Base-by-base conservation (phyloP, 2,797 vertebrate species). In the Limosa lapponica region DNA sequence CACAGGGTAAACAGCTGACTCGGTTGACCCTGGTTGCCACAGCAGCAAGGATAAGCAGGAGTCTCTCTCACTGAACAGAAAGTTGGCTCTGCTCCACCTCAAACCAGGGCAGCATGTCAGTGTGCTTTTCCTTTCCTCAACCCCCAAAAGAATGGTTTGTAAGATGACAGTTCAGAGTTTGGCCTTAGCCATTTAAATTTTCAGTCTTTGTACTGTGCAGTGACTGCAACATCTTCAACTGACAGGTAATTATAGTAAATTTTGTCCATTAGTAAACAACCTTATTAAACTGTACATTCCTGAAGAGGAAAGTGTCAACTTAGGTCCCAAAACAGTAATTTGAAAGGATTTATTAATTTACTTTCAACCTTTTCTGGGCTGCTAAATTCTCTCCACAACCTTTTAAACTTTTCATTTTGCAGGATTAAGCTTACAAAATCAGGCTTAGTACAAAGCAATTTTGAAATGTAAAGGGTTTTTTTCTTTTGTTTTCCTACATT, bases 101-200 rank as follows among this genome's bases (percentile, higher is more conserved):
- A 51, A 28, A 27, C 49, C 28, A 51, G 15, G 49, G 10, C 49
- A 51, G 49, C 27, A 11, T 8, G 24, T 19, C 49, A 67, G 4
- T n/a, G 17, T 39, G 28, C 2, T 80, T 28, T 28, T 59, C 11
- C 19, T 65, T 18, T 81, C 32, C 34, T 44, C 52, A 32, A 6
- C 3, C 5, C 30, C 4, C 0, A 1, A 49, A 84, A 64, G 1
- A 58, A 49, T 20, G 8, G 6, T 37, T 75, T 71, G 4, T 34
- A 54, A 62, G 10, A 62, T 7, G 48, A n/a, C 6, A 62, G 65
- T 81, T 18, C 4, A 61, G 16, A 79, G 13, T 48, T 54, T 23
- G 14, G 11, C 20, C 14, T 28, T 32, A 64, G 3, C 8, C 5
- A 8, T 90, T 92, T 59, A 16, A 71, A 12, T 54, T 66, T 79